Conservation (phyloP, 2,797 vertebrate genomes). For the Cynodonichthys magdalenae region DNA sequence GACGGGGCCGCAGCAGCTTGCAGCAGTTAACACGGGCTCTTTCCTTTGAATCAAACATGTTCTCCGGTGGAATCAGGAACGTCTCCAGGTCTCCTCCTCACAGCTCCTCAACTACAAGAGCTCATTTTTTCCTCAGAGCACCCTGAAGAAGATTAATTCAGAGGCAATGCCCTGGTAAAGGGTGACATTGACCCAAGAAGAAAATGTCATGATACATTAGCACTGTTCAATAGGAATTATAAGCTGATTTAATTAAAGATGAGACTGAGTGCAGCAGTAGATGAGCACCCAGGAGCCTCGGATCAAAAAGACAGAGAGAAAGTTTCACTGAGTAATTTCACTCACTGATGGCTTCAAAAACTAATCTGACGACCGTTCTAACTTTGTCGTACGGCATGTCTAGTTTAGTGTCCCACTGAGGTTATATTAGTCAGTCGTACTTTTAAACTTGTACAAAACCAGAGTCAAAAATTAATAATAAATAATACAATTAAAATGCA, state of each 20-base stretch:
- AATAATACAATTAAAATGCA: too few species aligned
- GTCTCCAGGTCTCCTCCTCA: slow-evolving; percentile 6
- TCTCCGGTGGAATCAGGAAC: slow-evolving; percentile 17
- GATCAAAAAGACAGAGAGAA: slow-evolving; percentile 7
- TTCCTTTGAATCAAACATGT: slow-evolving; percentile 5
- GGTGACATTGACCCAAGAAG: slow-evolving; percentile 47
- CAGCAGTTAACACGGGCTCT: slow-evolving; percentile 20
- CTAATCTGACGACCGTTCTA: background rate
- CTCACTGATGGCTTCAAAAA: background rate
- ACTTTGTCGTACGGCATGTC: background rate
- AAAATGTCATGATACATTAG: slow-evolving; percentile 60
- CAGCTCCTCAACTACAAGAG: slow-evolving; percentile 15
- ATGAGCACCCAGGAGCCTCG: slow-evolving; percentile 20
- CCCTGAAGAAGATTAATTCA: slow-evolving; percentile 39
- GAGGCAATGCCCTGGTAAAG: slow-evolving; percentile 37
- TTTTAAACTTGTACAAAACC: too few species aligned
- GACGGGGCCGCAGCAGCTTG: slow-evolving; percentile 7
- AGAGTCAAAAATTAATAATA: too few species aligned
- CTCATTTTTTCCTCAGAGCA: slow-evolving; percentile 15
- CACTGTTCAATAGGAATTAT: slow-evolving; percentile 40
- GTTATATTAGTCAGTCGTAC: too few species aligned
- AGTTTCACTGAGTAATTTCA: slow-evolving; percentile 13
- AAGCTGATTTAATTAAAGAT: slow-evolving; percentile 57
- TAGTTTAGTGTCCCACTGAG: too few species aligned
- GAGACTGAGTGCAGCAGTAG: slow-evolving; percentile 23